A percentile compares a stretch with the other conserved stretches of the same genome.
Conservation (phyloP, 2,113 vertebrate genomes). For the Girardinichthys multiradiatus region DNA sequence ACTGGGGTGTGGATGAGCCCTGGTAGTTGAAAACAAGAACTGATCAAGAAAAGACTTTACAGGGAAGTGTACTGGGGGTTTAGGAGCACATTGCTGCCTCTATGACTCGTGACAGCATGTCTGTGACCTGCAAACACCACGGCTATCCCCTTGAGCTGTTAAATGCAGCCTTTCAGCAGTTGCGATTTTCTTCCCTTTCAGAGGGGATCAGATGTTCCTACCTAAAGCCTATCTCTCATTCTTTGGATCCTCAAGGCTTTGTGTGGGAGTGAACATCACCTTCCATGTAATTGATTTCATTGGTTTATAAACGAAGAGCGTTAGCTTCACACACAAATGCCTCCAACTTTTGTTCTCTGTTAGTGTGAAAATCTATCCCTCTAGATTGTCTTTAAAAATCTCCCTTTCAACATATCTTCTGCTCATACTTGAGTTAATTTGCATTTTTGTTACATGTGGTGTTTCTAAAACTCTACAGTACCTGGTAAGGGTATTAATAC, state of each 20-base stretch:
- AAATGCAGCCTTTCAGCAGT: conserved; percentile 74
- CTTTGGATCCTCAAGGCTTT: conserved; percentile 60
- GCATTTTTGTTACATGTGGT: conserved; percentile 1
- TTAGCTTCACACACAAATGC: conserved; percentile 44
- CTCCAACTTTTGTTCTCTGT: conserved; percentile 26
- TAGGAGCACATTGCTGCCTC: conserved; percentile 14
- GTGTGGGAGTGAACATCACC: conserved; percentile 57
- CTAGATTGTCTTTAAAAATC: conserved; percentile 12
- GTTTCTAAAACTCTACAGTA: background rate
- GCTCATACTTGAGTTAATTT: background rate
- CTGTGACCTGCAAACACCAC: conserved; percentile 61
- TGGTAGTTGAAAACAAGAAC: background rate
- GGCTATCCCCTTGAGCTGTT: conserved; percentile 70
- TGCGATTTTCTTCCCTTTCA: conserved; percentile 70
- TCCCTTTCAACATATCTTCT: conserved; percentile 9
- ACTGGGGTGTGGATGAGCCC: conserved; percentile 27
- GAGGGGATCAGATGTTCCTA: conserved; percentile 74
- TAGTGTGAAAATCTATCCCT: conserved; percentile 31
- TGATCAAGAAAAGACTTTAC: background rate
- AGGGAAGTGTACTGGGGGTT: background rate
- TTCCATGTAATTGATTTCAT: conserved; percentile 70
- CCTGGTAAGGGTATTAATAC: no score
- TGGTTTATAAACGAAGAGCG: conserved; percentile 44
- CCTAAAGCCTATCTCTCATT: conserved; percentile 63
- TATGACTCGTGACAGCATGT: conserved; percentile 60